Evolutionary conservation across 2,113 vertebrate genomes (phyloP), one percentile per base, ranked within the genome.

Genomic region (Phodopus roborovskii): DNA sequence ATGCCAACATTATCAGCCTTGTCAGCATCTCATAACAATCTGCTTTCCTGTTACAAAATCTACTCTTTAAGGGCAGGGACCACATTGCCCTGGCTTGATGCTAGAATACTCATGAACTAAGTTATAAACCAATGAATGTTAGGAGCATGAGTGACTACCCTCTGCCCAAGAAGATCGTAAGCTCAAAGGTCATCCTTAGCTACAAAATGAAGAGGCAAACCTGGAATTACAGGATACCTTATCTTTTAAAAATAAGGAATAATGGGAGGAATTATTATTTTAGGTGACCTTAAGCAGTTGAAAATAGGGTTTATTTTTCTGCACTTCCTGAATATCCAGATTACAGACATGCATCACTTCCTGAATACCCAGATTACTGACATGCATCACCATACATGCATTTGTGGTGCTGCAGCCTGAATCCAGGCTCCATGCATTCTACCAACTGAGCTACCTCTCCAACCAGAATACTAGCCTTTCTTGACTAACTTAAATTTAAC

Each of bases 401-500:
- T 64, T 2, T 66, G 39, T 64, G 60, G 39, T 48, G 39, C 82
- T 45, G 60, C 7, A 60, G 24, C 50, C n/a, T 42, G 60, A 45
- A 30, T 1, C 60, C 82, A 84, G 39, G 8, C 60, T 64, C 62
- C 36, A 20, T 3, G 3, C 7, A 45, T 17, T 48, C 16, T 12
- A 5, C 16, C 39, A 64, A 33, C 60, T 85, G 60, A 66, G 28
- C 60, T 30, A 12, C 0, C 11, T 3, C 58, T 28, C 81, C 39
- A 85, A 39, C 16, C 66, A 58, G 74, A 77, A 77, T 30, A 84
- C 66, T 77, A 39, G 48, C 33, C 48, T 17, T 48, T 64, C 86
- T 75, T 53, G 39, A 88, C 77, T 95, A 56, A 45, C 62, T 66
- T 88, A 56, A 94, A 93, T 30, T 92, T 86, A 95, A 58, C 60